Conservation (phyloP, 2,113 vertebrate genomes). For the Vidua macroura region DNA sequence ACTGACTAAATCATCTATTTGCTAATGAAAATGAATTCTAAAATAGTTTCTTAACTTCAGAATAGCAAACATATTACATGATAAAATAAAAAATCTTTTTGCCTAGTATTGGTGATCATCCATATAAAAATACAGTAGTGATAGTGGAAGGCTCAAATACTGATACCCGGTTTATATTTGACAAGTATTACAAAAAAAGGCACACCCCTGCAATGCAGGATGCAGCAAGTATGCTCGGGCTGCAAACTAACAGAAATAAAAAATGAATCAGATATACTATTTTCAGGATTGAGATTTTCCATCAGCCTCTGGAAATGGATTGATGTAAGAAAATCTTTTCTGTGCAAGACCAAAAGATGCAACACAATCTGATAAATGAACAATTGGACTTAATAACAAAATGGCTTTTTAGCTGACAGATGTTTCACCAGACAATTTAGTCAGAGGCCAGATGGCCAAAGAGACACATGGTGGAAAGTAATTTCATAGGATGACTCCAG, state of each 20-base stretch:
- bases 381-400: not conserved
- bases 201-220: not conserved
- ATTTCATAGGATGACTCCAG: not conserved
- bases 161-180: not conserved
- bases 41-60: not conserved
- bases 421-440: not conserved
- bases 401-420: not conserved
- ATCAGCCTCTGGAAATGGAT: not conserved
- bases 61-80: not conserved
- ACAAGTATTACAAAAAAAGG: not conserved
- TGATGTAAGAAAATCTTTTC: not conserved
- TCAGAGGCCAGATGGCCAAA: constrained; percentile 7
- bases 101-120: not conserved
- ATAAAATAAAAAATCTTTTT: not conserved
- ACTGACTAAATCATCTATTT: not conserved
- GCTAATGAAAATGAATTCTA: not conserved
- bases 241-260: not conserved
- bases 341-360: not conserved
- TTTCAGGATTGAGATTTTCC: not conserved
- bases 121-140: not conserved
- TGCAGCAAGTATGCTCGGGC: not conserved
- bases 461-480: not conserved
- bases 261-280: not conserved
- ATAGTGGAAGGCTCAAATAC: not conserved
- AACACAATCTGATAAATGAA: not conserved